Conservation (phyloP, 2,888 invertebrate species). For the Heliconius sara region DNA sequence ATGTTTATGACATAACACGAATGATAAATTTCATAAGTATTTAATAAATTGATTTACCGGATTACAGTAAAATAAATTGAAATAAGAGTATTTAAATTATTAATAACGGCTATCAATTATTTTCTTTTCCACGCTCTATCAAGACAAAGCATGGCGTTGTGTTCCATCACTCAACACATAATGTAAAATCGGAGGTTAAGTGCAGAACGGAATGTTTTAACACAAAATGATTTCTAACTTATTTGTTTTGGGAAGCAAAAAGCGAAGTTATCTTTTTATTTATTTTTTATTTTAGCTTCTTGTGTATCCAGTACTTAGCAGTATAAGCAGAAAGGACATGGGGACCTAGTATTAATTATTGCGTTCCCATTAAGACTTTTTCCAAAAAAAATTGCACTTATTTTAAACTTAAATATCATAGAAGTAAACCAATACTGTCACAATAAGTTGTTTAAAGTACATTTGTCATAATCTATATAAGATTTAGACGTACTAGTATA, state of each 20-base stretch:
- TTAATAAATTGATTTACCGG: background rate
- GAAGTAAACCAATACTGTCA: background rate
- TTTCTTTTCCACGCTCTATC: background rate
- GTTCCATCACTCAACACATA: background rate
- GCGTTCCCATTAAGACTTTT: no score
- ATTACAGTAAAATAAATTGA: background rate
- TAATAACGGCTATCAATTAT: no score
- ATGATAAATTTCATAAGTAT: background rate
- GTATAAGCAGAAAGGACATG: no score
- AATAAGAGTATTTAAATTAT: background rate
- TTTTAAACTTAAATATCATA: background rate
- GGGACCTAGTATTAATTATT: no score
- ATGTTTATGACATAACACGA: background rate
- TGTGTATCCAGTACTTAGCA: no score
- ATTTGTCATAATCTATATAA: constrained; percentile 17
- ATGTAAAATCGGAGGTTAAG: background rate
- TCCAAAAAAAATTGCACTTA: background rate
- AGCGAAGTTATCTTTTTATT: no score
- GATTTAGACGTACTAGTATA: constrained; percentile 41
- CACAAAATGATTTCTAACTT: no score
- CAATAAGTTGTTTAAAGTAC: constrained; percentile 14
- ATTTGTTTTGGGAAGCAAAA: no score
- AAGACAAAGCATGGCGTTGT: background rate
- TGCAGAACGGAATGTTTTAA: no score
- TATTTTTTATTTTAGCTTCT: no score